Percentiles rank a stretch among this genome's conserved stretches.
Conservation (phyloP, 1,140 invertebrate genomes). For the Lasioglossum baleicum region DNA sequence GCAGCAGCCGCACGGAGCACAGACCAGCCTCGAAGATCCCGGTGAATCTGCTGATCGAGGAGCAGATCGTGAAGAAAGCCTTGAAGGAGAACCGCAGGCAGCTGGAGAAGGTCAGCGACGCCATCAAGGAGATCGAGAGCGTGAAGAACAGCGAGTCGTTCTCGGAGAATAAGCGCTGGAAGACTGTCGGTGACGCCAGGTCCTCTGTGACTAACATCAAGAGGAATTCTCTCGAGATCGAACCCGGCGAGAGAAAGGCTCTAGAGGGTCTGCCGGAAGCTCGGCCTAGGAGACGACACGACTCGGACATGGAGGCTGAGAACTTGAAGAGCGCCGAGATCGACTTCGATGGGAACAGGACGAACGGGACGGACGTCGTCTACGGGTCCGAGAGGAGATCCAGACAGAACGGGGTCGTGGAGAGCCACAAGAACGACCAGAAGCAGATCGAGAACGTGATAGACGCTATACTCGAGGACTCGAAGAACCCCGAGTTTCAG, state of each 20-base stretch:
- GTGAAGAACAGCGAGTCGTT: slow-evolving; percentile 73
- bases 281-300: slow-evolving; percentile 63
- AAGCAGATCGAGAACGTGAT: slow-evolving; percentile 79
- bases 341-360: slow-evolving; percentile 67
- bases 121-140: slow-evolving; percentile 77
- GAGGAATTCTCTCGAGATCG: slow-evolving; percentile 72
- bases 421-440: slow-evolving; percentile 76
- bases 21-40: slow-evolving; percentile 72
- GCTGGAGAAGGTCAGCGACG: slow-evolving; percentile 76
- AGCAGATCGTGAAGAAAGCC: slow-evolving; percentile 78
- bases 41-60: slow-evolving; percentile 75
- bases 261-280: slow-evolving; percentile 52
- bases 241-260: slow-evolving; percentile 52
- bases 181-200: slow-evolving; percentile 66
- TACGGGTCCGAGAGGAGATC: slow-evolving; percentile 71
- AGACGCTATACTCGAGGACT: slow-evolving; percentile 78
- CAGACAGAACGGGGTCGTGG: slow-evolving; percentile 66
- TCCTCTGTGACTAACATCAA: slow-evolving; percentile 34
- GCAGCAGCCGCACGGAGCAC: slow-evolving; percentile 34
- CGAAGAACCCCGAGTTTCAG: slow-evolving; percentile 78
- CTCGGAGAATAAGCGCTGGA: slow-evolving; percentile 63
- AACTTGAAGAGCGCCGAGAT: slow-evolving; percentile 69
- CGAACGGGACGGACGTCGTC: slow-evolving; percentile 67
- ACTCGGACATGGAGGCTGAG: slow-evolving; percentile 67
- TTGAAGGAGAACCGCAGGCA: slow-evolving; percentile 77